phyloP scores from a whole-genome alignment of 2,113 vertebrate species.

The Rallus limicola region DNA sequence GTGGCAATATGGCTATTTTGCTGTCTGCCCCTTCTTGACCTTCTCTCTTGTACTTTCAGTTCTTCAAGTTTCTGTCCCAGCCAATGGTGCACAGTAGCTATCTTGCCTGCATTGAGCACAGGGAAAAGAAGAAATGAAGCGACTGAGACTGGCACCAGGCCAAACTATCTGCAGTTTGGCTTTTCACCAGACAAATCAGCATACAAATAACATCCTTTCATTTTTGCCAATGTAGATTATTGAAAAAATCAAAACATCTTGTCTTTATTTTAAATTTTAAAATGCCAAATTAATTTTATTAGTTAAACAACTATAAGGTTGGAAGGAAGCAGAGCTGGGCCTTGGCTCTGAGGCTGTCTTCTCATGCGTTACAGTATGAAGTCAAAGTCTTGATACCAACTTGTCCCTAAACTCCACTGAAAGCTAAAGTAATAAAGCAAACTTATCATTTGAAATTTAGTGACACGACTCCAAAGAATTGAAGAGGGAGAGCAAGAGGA shows the following conservation, averaged over 20 bases:
- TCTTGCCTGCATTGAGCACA: not conserved
- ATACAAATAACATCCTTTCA: constrained; percentile 37
- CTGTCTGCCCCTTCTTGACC: not conserved
- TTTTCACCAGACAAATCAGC: constrained; percentile 14
- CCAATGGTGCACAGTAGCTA: not conserved
- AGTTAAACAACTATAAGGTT: constrained; percentile 6
- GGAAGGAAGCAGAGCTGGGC: not conserved
- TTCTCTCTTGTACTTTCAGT: not conserved
- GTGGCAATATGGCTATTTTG: not conserved
- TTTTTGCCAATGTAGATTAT: constrained; percentile 49
- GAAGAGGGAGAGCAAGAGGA: constrained; percentile 49
- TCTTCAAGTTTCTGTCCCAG: not conserved
- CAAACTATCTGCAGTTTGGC: constrained; percentile 35
- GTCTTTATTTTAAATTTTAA: constrained; percentile 70
- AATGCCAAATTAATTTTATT: constrained; percentile 67
- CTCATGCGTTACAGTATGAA: constrained; percentile 44
- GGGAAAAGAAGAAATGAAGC: not conserved
- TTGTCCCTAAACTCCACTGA: constrained; percentile 29
- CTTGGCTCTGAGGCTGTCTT: not conserved
- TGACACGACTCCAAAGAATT: constrained; percentile 55
- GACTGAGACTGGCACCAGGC: not conserved
- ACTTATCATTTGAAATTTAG: constrained; percentile 67
- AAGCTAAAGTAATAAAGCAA: constrained; percentile 62
- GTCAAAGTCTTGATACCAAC: constrained; percentile 5
- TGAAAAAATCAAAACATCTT: constrained; percentile 60